Base-by-base conservation (phyloP, 1,140 invertebrate genomes). In the Platorchestia sp. region DNA sequence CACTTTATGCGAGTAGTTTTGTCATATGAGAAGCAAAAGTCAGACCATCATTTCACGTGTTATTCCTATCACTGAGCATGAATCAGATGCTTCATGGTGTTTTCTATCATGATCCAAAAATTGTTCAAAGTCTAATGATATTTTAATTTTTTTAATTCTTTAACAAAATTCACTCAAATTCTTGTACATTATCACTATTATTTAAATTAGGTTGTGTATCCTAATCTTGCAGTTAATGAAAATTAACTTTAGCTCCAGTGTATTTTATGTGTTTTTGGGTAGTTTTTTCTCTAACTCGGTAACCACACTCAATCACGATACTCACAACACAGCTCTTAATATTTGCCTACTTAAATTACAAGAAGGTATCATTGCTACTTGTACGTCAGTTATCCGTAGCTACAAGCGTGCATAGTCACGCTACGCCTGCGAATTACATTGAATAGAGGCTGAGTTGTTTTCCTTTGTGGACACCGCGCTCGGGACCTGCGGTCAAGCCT, bases 401-500 rank as follows among this genome's bases (percentile, higher is more conserved):
- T 75, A 75, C 27, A 75, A 10, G 59, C 27, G 59, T 36, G 27
- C 59, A 36, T 10, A 22, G 10, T 75, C 59, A 75, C 36, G 27
- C 59, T 75, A 14, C 14, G 27, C 14, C 59, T 10, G 10, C 36
- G 59, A 75, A 75, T 75, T 75, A 27, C 36, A 75, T 75, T 75
- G 59, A 22, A 27, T 22, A 75, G 27, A 10, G 59, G 27, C 3
- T 75, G 7, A 75, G 59, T 75, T 75, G 59, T 75, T 75, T 75
- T 75, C 59, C 59, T 75, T 75, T 36, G 87, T 36, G n/a, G 87
- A 89, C 14, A 42, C 87, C 22, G 87, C 87, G 87, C 36, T 41
- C 43, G 87, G 87, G 59, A 43, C 44, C 91, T 93, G 91, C 45
- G 91, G 91, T 93, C 91, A 93, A 93, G 91, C 45, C 91, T 93